Conservation (phyloP, 37 sponge, comb jelly and placozoan species). For the Aplysina aerophoba region DNA sequence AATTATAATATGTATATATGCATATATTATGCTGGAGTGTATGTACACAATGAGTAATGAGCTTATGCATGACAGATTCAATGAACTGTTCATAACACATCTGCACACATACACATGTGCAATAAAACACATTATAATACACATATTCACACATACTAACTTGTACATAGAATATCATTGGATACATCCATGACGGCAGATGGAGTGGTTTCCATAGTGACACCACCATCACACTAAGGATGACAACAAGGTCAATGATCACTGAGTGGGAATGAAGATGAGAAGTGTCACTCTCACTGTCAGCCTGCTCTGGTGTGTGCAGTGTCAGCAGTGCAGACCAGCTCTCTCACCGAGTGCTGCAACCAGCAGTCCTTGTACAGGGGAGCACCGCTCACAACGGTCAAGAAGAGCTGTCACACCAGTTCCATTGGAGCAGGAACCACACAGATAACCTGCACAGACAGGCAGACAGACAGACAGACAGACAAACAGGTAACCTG, state of each 20-base stretch:
- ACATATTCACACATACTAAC: too few relatives aligned
- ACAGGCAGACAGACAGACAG: slow-evolving; percentile 38
- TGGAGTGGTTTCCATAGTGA: too few relatives aligned
- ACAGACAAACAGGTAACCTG: slow-evolving; percentile 40
- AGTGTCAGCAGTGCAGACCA: not conserved
- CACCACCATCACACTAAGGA: too few relatives aligned
- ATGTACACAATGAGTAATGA: too few relatives aligned
- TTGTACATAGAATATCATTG: too few relatives aligned
- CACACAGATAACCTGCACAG: slow-evolving; percentile 21
- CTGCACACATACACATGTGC: too few relatives aligned
- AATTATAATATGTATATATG: too few relatives aligned
- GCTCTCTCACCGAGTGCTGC: slow-evolving; percentile 7
- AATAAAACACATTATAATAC: too few relatives aligned
- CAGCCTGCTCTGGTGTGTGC: not conserved
- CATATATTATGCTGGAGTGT: too few relatives aligned
- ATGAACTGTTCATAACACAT: too few relatives aligned
- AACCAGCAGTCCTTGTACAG: slow-evolving; percentile 29
- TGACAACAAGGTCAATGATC: not conserved
- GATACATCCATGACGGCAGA: too few relatives aligned
- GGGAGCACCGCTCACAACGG: slow-evolving; percentile 43
- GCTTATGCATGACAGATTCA: too few relatives aligned
- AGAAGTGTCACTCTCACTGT: not conserved
- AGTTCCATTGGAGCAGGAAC: slow-evolving; percentile 9
- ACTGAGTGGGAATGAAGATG: not conserved
- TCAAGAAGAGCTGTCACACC: slow-evolving; percentile 34